A percentile compares a stretch with the other conserved stretches of the same genome.
phyloP scores from a whole-genome alignment of 2,797 vertebrate species.

The Caiman crocodilus region DNA sequence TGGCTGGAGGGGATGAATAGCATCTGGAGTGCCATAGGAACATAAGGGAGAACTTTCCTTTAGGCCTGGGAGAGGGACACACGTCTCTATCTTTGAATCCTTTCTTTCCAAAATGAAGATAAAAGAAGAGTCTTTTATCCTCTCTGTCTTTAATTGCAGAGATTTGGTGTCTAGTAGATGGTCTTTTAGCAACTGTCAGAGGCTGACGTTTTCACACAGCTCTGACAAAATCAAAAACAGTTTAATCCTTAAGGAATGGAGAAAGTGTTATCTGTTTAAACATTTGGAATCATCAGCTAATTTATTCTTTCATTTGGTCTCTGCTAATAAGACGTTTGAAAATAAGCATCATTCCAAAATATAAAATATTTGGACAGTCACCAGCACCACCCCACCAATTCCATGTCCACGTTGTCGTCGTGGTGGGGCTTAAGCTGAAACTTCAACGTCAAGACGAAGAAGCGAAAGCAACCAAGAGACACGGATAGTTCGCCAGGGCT shows the following conservation, averaged over 20 bases:
- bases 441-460: too few relatives aligned
- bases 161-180: neutral
- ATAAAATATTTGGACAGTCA: neutral
- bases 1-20: too few relatives aligned
- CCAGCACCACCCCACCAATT: neutral
- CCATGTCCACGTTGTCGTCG: too few relatives aligned
- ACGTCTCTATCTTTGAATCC: neutral
- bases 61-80: too few relatives aligned
- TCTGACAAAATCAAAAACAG: neutral
- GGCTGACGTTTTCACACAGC: neutral
- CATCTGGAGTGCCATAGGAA: too few relatives aligned
- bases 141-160: too few relatives aligned
- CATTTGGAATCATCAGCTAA: neutral
- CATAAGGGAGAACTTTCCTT: too few relatives aligned
- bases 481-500: too few relatives aligned
- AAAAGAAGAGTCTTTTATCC: neutral
- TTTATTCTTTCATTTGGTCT: neutral
- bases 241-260: neutral
- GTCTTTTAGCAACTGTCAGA: neutral
- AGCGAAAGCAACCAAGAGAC: too few relatives aligned
- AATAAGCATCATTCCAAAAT: too few relatives aligned
- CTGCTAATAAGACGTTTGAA: too few relatives aligned
- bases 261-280: rapidly evolving
- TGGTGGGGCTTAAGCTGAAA: too few relatives aligned
- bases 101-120: neutral